Conservation (phyloP, 2,888 invertebrate genomes). For the Coremacera marginata region DNA sequence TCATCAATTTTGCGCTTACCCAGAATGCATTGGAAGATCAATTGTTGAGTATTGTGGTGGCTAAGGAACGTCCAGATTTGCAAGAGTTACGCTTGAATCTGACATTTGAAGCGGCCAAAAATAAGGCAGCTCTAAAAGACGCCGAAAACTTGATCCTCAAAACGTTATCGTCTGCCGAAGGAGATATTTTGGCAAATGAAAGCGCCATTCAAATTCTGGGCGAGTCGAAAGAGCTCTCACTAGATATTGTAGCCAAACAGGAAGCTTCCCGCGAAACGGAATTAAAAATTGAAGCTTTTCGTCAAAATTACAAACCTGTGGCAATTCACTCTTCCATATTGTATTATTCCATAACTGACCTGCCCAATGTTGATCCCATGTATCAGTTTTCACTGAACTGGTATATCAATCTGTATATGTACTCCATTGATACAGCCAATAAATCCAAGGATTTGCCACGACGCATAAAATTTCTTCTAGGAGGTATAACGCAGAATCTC, state of each 20-base stretch:
- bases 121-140: conserved; percentile 83
- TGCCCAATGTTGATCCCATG: conserved; percentile 93
- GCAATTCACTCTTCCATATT: conserved; percentile 88
- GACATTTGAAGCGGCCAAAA: conserved; percentile 83
- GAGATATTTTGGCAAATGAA: conserved; percentile 93
- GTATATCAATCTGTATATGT: conserved; percentile 81
- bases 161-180: conserved; percentile 84
- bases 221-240: conserved; percentile 84
- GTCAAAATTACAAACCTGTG: conserved; percentile 86
- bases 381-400: conserved; percentile 95
- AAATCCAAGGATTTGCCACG: conserved; percentile 77
- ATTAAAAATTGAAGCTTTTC: conserved; percentile 83
- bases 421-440: conserved; percentile 68
- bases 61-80: conserved; percentile 89
- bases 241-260: conserved; percentile 87
- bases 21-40: conserved; percentile 86
- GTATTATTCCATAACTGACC: conserved; percentile 88
- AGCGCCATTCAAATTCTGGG: conserved; percentile 88
- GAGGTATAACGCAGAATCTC: conserved; percentile 84
- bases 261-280: conserved; percentile 86
- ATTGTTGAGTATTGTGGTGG: conserved; percentile 86
- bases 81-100: conserved; percentile 86
- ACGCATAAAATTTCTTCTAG: conserved; percentile 83
- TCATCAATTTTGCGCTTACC: conserved; percentile 88
- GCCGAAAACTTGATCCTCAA: conserved; percentile 90